phyloP scores from a whole-genome alignment of 2,113 vertebrate species.

The Vidua chalybeata region DNA sequence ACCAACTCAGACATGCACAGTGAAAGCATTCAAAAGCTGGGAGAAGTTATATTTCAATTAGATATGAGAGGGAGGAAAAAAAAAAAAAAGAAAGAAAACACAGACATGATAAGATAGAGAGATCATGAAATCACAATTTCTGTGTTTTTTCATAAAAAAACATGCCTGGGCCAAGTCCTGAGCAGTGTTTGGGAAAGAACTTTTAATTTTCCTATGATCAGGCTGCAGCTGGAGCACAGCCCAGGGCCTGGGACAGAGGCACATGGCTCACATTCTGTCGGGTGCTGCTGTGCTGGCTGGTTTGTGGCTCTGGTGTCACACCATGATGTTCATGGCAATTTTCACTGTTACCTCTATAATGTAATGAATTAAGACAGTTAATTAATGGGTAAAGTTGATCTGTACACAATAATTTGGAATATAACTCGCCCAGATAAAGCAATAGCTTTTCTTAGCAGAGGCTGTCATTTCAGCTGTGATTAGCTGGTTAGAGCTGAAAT shows the following conservation, averaged over 20 bases:
- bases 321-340: not conserved
- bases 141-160: not conserved
- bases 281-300: not conserved
- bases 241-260: not conserved
- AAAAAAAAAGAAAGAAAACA: not conserved
- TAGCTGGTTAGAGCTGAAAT: not conserved
- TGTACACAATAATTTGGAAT: not conserved
- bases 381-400: not conserved
- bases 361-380: not conserved
- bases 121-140: fast-evolving
- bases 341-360: not conserved
- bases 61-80: not conserved
- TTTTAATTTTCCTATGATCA: not conserved
- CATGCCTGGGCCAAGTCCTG: not conserved
- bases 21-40: not conserved
- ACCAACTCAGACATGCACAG: not conserved
- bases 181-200: not conserved
- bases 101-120: not conserved
- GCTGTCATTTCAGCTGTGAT: not conserved
- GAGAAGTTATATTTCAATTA: not conserved
- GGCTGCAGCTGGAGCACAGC: not conserved
- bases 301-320: not conserved
- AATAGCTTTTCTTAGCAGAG: not conserved
- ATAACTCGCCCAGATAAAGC: not conserved
- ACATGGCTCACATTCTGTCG: not conserved